These are phyloP conservation scores for Crossaster papposus DNA, from an alignment of 53 echinoderm and acorn worm genomes.

Conservation along the genomic window DNA sequence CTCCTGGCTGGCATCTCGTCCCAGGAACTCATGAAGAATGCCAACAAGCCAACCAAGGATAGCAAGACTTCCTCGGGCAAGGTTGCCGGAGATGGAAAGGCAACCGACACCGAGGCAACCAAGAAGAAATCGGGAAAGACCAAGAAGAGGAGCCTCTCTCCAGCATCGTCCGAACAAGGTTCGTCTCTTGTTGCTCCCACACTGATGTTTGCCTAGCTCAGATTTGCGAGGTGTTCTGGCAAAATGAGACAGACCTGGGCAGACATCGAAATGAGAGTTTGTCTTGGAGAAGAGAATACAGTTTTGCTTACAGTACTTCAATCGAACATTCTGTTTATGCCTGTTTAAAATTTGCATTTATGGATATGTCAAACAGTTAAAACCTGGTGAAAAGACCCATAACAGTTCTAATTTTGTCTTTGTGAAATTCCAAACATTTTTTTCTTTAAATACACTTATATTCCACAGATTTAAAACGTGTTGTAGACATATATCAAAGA, in stretches of 20 bases:
- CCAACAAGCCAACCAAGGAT: slow-evolving; percentile 40
- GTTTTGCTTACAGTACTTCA: no score
- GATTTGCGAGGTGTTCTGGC: neutral
- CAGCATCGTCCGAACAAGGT: slow-evolving; percentile 43
- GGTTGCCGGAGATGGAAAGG: slow-evolving; percentile 1
- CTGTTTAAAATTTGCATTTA: no score
- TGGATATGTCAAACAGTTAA: no score
- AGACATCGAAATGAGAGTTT: no score
- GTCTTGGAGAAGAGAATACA: no score
- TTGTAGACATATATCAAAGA: no score
- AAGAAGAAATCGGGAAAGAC: slow-evolving; percentile 50
- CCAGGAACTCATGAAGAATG: slow-evolving; percentile 63
- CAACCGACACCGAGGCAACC: neutral
- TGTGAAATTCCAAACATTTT: no score
- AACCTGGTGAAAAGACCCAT: no score
- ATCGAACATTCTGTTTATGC: no score
- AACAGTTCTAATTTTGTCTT: no score
- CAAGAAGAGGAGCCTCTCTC: slow-evolving; percentile 51
- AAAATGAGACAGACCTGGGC: neutral
- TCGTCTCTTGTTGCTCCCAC: neutral
- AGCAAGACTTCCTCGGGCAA: slow-evolving; percentile 6
- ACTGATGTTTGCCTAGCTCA: neutral
- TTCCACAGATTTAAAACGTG: no score
- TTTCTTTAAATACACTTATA: no score
- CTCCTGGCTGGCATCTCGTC: slow-evolving; percentile 83